phyloP scores from a whole-genome alignment of 2,888 invertebrate species.

The Lysandra coridon region DNA sequence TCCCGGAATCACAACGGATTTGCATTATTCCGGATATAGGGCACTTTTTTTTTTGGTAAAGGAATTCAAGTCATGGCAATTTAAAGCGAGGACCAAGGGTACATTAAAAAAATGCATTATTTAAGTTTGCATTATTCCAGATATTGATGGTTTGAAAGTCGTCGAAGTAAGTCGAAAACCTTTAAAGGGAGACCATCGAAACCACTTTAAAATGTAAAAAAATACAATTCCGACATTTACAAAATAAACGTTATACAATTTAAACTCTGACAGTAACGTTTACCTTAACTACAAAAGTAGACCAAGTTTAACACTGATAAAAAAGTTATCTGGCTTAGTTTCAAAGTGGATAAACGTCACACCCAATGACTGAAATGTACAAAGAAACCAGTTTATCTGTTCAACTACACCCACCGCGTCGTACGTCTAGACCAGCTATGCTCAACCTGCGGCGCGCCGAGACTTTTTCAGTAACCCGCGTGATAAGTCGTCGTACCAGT shows the following conservation, averaged over 20 bases:
- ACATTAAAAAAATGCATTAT: too few species aligned
- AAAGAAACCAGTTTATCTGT: not conserved
- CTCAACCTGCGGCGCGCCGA: too few species aligned
- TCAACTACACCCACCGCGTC: not conserved
- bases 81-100: too few species aligned
- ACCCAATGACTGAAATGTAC: not conserved
- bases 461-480: too few species aligned
- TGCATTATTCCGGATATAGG: conserved; percentile 10
- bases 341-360: not conserved
- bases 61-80: too few species aligned
- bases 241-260: too few species aligned
- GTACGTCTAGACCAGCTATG: not conserved
- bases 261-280: not conserved
- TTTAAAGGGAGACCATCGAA: too few species aligned
- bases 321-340: not conserved
- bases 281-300: not conserved
- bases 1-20: conserved; percentile 9
- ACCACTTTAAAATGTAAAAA: too few species aligned
- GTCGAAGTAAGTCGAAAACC: too few species aligned
- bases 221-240: too few species aligned
- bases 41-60: not conserved
- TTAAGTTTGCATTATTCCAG: too few species aligned
- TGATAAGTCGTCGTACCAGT: too few species aligned
- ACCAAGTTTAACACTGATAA: not conserved
- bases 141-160: not conserved